These are phyloP conservation scores for Dilophus febrilis DNA, from an alignment of 2,888 invertebrate species.

Conservation along the genomic window DNA sequence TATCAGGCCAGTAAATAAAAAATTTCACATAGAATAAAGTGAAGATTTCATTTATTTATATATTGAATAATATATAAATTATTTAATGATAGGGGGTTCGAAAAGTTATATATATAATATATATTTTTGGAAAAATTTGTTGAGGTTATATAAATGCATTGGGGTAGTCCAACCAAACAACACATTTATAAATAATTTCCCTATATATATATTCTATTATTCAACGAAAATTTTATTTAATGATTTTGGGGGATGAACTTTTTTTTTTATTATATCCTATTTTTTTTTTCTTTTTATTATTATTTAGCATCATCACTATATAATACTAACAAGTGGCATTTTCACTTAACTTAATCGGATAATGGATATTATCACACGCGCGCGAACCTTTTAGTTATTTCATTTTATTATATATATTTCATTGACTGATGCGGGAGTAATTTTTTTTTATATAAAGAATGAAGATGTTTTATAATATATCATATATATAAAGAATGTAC, in stretches of 20 bases:
- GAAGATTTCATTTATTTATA: too few relatives aligned
- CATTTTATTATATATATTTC: slow-evolving; percentile 6
- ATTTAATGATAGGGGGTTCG: too few relatives aligned
- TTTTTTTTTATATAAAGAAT: too few relatives aligned
- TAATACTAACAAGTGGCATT: slow-evolving; percentile 36
- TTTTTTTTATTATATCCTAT: too few relatives aligned
- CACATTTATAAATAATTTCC: not conserved
- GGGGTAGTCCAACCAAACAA: slow-evolving; percentile 5
- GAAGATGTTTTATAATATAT: not conserved
- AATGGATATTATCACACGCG: slow-evolving; percentile 20
- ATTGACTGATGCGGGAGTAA: too few relatives aligned
- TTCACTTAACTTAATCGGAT: slow-evolving; percentile 44
- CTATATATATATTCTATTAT: too few relatives aligned
- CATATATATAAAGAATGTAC: not conserved
- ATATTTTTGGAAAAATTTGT: slow-evolving; percentile 4
- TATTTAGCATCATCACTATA: slow-evolving; percentile 3
- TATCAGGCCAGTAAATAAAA: too few relatives aligned
- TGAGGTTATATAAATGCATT: slow-evolving; percentile 5
- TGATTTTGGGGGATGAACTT: not conserved
- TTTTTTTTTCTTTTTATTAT: too few relatives aligned
- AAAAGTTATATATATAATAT: too few relatives aligned
- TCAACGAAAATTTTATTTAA: too few relatives aligned
- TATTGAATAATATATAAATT: too few relatives aligned
- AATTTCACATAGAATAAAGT: too few relatives aligned
- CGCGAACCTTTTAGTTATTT: slow-evolving; percentile 12